phyloP scores from a whole-genome alignment of 2,797 vertebrate species.

The Bradypodion pumilum region DNA sequence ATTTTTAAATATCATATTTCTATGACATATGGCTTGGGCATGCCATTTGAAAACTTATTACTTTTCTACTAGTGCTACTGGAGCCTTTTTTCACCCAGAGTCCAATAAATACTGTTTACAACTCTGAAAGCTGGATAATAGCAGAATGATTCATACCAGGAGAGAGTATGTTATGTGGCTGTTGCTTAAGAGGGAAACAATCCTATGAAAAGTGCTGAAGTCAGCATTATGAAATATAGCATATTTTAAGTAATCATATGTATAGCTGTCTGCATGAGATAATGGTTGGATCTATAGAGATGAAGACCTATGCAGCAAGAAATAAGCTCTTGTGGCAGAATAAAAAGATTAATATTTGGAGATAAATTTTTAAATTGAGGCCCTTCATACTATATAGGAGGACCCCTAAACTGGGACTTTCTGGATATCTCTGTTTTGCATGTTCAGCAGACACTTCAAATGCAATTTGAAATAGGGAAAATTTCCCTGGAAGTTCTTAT shows the following conservation, averaged over 20 bases:
- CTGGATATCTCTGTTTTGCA: no score
- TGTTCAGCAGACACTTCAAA: no score
- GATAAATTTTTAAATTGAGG: no score
- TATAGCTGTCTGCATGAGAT: background rate
- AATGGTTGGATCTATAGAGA: background rate
- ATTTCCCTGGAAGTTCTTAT: no score
- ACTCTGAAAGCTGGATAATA: slow-evolving; percentile 1
- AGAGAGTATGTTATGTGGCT: slow-evolving; percentile 30
- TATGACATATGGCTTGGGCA: background rate
- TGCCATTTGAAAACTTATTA: background rate
- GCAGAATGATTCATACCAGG: background rate
- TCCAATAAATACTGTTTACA: slow-evolving; percentile 21
- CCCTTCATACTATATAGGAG: no score
- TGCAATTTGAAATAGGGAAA: no score
- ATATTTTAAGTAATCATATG: background rate
- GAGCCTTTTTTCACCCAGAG: background rate
- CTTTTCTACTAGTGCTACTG: slow-evolving; percentile 11
- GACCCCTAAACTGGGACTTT: no score
- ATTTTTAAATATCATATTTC: slow-evolving; percentile 14
- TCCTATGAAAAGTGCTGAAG: background rate
- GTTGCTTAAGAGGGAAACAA: slow-evolving; percentile 13
- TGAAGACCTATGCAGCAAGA: background rate
- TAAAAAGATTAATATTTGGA: background rate
- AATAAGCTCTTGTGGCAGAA: no score
- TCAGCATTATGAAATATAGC: background rate